Percentiles rank a stretch among this genome's conserved stretches.
Conservation (phyloP, 1,140 invertebrate species). For the Cheumatopsyche charites region DNA sequence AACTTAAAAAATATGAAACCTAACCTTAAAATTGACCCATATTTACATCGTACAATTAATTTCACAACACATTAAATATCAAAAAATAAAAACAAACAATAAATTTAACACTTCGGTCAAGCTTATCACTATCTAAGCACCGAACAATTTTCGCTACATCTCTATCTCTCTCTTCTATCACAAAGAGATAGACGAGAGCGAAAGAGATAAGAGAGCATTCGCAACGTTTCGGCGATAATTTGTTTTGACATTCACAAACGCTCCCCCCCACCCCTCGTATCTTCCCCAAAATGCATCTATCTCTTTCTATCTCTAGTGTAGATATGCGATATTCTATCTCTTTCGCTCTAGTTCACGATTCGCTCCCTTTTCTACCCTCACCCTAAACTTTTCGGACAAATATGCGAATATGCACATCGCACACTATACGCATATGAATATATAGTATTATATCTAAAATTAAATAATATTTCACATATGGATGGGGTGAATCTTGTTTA, state of each 20-base stretch:
- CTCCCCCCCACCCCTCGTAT: slow-evolving; percentile 44
- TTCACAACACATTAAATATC: too few species aligned
- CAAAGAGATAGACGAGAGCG: not conserved
- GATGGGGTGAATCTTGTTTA: slow-evolving; percentile 18
- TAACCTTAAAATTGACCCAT: too few species aligned
- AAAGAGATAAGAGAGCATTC: slow-evolving; percentile 28
- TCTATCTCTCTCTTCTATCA: too few species aligned
- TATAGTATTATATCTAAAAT: slow-evolving; percentile 1
- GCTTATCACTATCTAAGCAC: too few species aligned
- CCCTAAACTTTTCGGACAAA: not conserved
- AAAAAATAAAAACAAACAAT: too few species aligned
- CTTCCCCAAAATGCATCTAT: slow-evolving; percentile 13
- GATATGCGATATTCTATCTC: slow-evolving; percentile 14
- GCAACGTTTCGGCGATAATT: slow-evolving; percentile 40
- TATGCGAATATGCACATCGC: slow-evolving; percentile 10
- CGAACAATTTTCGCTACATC: too few species aligned
- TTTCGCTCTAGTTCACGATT: not conserved
- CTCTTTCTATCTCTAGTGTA: slow-evolving; percentile 2
- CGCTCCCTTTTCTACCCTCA: not conserved
- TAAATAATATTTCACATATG: slow-evolving; percentile 14
- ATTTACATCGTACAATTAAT: too few species aligned
- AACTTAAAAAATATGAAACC: too few species aligned
- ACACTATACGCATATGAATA: not conserved
- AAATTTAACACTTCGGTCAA: too few species aligned
- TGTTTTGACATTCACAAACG: slow-evolving; percentile 50